Base-by-base conservation (phyloP, 53 echinoderm and acorn worm genomes). In the Mesocentrotus franciscanus region DNA sequence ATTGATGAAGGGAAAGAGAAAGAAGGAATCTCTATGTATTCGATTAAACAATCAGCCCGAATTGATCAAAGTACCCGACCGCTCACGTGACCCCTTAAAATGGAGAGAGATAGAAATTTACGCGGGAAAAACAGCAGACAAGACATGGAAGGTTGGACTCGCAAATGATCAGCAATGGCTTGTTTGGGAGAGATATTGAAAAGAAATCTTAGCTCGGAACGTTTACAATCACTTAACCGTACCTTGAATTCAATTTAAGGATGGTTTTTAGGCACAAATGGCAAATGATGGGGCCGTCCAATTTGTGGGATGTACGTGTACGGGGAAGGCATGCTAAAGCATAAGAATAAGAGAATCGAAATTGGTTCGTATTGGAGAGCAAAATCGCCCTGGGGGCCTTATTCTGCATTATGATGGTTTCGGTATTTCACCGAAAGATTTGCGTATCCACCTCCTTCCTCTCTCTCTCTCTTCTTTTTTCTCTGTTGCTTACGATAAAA, bases 251-350 rank as follows among this genome's bases (percentile, higher is more conserved):
- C 94, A 94, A 94, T 94, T 94, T 94, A 94, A 94, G 60, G 94
- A 94, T 94, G 94, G 66, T 83, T 93, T 93, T 94, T 83, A 94
- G 94, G 32, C 94, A 94, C 84, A 94, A 94, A 94, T 94, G 94
- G 94, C 94, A 84, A 83, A 94, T 94, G 94, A 94, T 94, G 81
- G 94, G 94, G 58, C 94, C 84, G 61, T 60, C 74, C 93, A 75
- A 93, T 74, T 93, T 75, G 56, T 81, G 93, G 55, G 93, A 93
- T 75, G 76, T 75, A 42, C 60, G 76, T 76, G 74, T 13, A 55
- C 58, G 93, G 57, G 93, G 49, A 75, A 60, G 64, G 84, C 56
- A 61, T 84, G 39, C 42, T 93, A 56, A 56, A 94, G 66, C 35
- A 59, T 34, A 61, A 76, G 56, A 49, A 75, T 56, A 76, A 33